Evolutionary conservation across 2,113 vertebrate genomes (phyloP).

Genomic region (Pangasianodon gigas): DNA sequence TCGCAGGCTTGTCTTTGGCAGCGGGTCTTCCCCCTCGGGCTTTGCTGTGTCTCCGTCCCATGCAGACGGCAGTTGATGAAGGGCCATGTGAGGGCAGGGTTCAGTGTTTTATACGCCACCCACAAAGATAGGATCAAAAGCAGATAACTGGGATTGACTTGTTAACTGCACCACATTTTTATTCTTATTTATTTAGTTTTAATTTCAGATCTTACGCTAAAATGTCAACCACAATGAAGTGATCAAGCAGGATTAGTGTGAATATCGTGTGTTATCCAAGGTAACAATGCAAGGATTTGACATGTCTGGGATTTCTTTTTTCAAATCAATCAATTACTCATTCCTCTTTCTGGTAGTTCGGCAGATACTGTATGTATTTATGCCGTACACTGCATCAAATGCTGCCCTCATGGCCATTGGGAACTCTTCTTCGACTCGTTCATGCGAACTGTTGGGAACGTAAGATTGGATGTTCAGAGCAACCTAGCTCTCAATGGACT

Average conservation of each 20-base stretch:
- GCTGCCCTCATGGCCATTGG: neutral
- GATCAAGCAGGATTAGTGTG: conserved; percentile 7
- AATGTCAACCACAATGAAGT: neutral
- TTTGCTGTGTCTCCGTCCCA: conserved; percentile 79
- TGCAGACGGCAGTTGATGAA: conserved; percentile 58
- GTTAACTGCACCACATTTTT: neutral
- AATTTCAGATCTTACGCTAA: neutral
- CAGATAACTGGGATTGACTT: conserved; percentile 8
- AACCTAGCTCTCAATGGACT: neutral
- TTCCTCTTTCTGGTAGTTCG: neutral
- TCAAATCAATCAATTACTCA: neutral
- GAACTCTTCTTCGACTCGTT: neutral
- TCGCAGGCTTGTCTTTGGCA: conserved; percentile 82
- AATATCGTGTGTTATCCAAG: neutral
- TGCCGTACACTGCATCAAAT: neutral
- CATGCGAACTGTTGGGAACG: neutral
- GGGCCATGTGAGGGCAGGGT: conserved; percentile 43
- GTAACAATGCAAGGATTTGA: neutral
- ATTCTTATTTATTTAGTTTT: neutral
- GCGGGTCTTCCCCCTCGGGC: conserved; percentile 68
- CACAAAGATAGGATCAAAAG: conserved; percentile 25
- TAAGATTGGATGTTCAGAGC: neutral
- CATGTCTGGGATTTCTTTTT: neutral
- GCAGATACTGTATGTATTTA: neutral
- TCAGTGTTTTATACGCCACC: conserved; percentile 40